A percentile compares a stretch with the other conserved stretches of the same genome.
Conservation (phyloP, 2,888 invertebrate species). For the Scelioninae gen. 2 region DNA sequence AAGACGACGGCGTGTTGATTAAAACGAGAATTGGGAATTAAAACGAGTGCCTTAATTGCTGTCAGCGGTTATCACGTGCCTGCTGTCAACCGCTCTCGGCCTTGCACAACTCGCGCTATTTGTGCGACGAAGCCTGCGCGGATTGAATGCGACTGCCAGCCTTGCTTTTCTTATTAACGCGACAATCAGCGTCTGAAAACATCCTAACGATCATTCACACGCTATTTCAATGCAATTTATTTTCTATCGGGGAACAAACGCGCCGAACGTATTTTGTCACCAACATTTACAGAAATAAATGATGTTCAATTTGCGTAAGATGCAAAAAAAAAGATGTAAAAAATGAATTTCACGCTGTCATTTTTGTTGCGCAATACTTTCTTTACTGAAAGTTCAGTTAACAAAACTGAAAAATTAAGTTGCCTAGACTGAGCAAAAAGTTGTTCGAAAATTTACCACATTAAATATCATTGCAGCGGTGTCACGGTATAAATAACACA, state of each 20-base stretch:
- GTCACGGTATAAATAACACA: too few relatives aligned
- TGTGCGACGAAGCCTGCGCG: conserved; percentile 36
- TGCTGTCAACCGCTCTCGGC: conserved; percentile 54
- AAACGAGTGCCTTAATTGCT: conserved; percentile 64
- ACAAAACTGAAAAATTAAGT: too few relatives aligned
- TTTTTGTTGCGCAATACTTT: too few relatives aligned
- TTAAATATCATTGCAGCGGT: too few relatives aligned
- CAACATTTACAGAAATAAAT: too few relatives aligned
- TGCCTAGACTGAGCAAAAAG: too few relatives aligned
- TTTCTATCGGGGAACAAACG: neutral
- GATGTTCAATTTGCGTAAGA: too few relatives aligned
- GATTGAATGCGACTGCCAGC: conserved; percentile 50
- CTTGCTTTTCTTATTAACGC: conserved; percentile 46
- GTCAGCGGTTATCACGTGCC: conserved; percentile 60
- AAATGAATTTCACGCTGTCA: too few relatives aligned
- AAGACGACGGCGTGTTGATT: conserved; percentile 69
- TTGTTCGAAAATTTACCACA: too few relatives aligned
- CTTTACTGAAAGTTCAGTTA: too few relatives aligned
- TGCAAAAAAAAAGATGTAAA: too few relatives aligned
- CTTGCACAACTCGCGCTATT: conserved; percentile 53
- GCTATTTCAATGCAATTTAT: conserved; percentile 2
- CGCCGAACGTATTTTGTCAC: too few relatives aligned
- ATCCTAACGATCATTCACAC: conserved; percentile 24
- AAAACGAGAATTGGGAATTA: conserved; percentile 73
- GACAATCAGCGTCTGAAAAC: conserved; percentile 34